phyloP scores from a whole-genome alignment of 2,888 invertebrate genomes.

The Rambutsinella grinnellia region DNA sequence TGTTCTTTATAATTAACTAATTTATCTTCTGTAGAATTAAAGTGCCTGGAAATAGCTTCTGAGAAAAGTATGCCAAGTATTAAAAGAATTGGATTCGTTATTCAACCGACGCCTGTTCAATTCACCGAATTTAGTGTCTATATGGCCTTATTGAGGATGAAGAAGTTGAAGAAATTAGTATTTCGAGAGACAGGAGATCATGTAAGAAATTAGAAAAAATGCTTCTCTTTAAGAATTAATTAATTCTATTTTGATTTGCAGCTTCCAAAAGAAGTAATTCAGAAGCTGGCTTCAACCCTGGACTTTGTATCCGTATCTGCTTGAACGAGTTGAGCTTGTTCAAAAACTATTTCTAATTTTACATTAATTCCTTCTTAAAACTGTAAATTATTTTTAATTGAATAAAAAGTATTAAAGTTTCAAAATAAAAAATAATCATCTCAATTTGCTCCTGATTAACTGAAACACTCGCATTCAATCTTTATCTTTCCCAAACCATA shows the following conservation, averaged over 20 bases:
- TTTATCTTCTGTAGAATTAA: too few species aligned
- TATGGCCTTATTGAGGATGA: constrained; percentile 39
- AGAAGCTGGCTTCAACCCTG: constrained; percentile 18
- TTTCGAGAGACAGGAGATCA: constrained; percentile 33
- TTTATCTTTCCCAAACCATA: too few species aligned
- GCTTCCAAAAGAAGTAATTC: constrained; percentile 22
- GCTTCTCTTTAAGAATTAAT: background rate
- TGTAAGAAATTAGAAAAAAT: constrained; percentile 22
- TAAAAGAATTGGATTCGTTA: background rate
- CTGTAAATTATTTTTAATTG: too few species aligned
- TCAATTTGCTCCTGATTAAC: too few species aligned
- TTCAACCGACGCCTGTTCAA: constrained; percentile 14
- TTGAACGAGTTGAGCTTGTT: too few species aligned
- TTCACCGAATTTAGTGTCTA: constrained; percentile 47
- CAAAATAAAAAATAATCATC: too few species aligned
- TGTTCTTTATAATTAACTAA: too few species aligned
- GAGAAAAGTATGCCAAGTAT: constrained; percentile 11
- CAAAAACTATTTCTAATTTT: too few species aligned
- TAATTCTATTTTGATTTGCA: background rate
- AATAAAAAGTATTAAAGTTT: too few species aligned
- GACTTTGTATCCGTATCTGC: constrained; percentile 14
- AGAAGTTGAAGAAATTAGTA: constrained; percentile 25
- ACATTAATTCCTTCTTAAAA: too few species aligned
- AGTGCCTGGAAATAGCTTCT: constrained; percentile 28
- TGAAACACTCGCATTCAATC: too few species aligned